These are phyloP conservation scores for Mixornis gularis DNA, from an alignment of 2,113 vertebrate genomes.

Conservation along the genomic window DNA sequence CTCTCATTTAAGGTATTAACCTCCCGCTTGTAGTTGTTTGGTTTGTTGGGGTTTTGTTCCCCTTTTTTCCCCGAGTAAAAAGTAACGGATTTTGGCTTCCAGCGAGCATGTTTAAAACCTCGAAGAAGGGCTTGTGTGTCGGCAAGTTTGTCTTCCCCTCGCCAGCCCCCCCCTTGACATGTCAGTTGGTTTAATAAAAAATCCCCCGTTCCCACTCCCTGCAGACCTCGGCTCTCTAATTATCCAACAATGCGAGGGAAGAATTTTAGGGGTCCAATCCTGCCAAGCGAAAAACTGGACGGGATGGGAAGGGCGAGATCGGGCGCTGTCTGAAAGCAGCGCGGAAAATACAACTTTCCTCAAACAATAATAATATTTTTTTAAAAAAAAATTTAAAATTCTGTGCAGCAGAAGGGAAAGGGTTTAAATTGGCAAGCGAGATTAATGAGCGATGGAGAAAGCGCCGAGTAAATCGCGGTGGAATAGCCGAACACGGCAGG, in stretches of 20 bases:
- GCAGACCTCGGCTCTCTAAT: not conserved
- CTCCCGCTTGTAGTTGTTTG: not conserved
- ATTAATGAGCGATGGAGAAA: not conserved
- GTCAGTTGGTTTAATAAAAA: not conserved
- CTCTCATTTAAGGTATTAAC: conserved; percentile 25
- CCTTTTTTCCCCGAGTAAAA: not conserved
- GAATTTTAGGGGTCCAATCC: not conserved
- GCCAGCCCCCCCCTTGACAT: not conserved
- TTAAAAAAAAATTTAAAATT: too few relatives aligned
- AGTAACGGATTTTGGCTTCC: not conserved
- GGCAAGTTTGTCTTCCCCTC: not conserved
- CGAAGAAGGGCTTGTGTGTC: conserved; percentile 28
- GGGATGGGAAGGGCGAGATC: not conserved
- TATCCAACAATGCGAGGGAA: not conserved
- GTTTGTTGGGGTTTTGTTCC: not conserved
- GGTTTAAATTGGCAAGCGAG: not conserved
- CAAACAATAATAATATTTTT: not conserved
- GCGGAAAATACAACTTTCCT: not conserved
- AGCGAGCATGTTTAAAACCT: not conserved
- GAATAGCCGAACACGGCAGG: not conserved
- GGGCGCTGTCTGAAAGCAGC: not conserved
- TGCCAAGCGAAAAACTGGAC: not conserved
- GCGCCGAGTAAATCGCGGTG: not conserved
- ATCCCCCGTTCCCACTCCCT: not conserved
- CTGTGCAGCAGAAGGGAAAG: not conserved